These are phyloP conservation scores for Lerista edwardsae DNA, from an alignment of 2,797 vertebrate species.

Conservation along the genomic window DNA sequence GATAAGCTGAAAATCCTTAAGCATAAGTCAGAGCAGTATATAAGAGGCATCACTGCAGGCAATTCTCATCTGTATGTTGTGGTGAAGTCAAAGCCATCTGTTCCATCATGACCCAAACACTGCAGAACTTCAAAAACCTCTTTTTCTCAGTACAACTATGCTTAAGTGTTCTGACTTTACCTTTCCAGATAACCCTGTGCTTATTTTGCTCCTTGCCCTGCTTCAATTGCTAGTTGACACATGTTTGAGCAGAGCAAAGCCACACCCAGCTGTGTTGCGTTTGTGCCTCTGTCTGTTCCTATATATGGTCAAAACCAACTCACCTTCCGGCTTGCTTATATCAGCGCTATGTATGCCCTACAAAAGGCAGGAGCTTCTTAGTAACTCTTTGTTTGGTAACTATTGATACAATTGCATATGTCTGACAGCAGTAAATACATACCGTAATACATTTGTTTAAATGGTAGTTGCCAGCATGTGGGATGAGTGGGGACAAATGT, in stretches of 20 bases:
- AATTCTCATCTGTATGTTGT: slow-evolving; percentile 22
- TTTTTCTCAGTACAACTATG: slow-evolving; percentile 58
- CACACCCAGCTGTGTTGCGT: slow-evolving; percentile 78
- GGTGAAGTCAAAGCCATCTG: slow-evolving; percentile 60
- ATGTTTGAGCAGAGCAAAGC: slow-evolving; percentile 76
- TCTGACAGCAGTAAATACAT: slow-evolving; percentile 62
- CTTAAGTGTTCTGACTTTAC: slow-evolving; percentile 69
- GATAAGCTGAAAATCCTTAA: neutral
- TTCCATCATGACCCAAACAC: slow-evolving; percentile 63
- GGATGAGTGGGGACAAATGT: neutral
- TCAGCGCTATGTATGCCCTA: slow-evolving; percentile 75
- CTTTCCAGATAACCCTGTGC: slow-evolving; percentile 75
- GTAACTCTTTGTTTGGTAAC: slow-evolving; percentile 78
- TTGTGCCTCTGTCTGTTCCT: slow-evolving; percentile 77
- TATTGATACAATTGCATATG: slow-evolving; percentile 56
- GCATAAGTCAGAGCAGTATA: neutral
- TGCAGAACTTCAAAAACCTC: slow-evolving; percentile 67
- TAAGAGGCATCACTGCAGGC: slow-evolving; percentile 10
- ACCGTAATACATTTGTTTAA: neutral
- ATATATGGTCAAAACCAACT: slow-evolving; percentile 82
- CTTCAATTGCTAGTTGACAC: slow-evolving; percentile 79
- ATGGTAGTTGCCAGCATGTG: slow-evolving; percentile 23
- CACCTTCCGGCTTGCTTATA: slow-evolving; percentile 80
- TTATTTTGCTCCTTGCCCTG: slow-evolving; percentile 76
- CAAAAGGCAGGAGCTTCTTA: slow-evolving; percentile 71